Conservation (phyloP, 2,888 invertebrate genomes). For the Trachelus stipa region DNA sequence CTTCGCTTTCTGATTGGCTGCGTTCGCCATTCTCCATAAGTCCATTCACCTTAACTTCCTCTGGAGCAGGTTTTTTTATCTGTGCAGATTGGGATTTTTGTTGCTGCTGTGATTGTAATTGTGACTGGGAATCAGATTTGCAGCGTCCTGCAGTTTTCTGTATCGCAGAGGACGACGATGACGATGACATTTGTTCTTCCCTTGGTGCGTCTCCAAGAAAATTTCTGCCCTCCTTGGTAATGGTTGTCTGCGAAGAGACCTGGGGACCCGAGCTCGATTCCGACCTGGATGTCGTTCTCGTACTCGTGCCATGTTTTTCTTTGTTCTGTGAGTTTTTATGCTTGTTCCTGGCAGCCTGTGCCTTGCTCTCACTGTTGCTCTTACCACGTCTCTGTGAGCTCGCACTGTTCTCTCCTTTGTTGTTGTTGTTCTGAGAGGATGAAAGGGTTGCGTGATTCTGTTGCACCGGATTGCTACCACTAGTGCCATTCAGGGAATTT, state of each 20-base stretch:
- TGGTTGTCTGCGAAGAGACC: slow-evolving; percentile 33
- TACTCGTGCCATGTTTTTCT: slow-evolving; percentile 54
- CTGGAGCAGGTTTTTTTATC: slow-evolving; percentile 21
- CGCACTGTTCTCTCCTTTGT: slow-evolving; percentile 64
- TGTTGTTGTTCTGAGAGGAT: slow-evolving; percentile 63
- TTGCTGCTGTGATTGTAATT: slow-evolving; percentile 18
- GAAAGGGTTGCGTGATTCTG: slow-evolving; percentile 35
- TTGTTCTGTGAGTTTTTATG: slow-evolving; percentile 68
- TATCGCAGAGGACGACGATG: background rate
- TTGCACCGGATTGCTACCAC: slow-evolving; percentile 36
- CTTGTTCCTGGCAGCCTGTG: slow-evolving; percentile 70
- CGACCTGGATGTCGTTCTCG: slow-evolving; percentile 62
- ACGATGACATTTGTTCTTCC: background rate
- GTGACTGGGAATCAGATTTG: background rate
- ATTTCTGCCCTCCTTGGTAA: slow-evolving; percentile 4
- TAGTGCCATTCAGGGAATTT: slow-evolving; percentile 41
- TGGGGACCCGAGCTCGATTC: slow-evolving; percentile 56
- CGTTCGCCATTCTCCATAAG: slow-evolving; percentile 54
- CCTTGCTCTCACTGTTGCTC: slow-evolving; percentile 64
- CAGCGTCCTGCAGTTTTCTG: slow-evolving; percentile 3
- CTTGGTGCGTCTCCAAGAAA: background rate
- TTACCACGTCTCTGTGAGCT: slow-evolving; percentile 58
- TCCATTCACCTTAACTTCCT: slow-evolving; percentile 40
- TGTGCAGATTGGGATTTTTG: slow-evolving; percentile 34
- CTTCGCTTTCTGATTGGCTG: slow-evolving; percentile 57